Conservation (phyloP, 1,140 invertebrate genomes). For the Drosophila baimaii region DNA sequence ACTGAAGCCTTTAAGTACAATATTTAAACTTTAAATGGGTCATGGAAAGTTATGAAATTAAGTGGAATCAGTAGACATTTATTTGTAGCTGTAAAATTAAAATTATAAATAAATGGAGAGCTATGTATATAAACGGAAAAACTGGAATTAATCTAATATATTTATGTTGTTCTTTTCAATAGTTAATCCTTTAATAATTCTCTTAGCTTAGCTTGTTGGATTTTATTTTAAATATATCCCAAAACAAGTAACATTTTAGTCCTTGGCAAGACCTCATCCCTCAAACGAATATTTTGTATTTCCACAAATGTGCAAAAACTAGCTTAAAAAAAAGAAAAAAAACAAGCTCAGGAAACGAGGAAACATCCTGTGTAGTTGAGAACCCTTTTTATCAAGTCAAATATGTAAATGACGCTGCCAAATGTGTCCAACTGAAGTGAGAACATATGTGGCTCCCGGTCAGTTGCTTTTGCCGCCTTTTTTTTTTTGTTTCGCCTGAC, state of each 20-base stretch:
- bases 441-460: constrained; percentile 44
- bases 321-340: not conserved
- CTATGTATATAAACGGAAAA: no score
- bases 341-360: not conserved
- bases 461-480: constrained; percentile 35
- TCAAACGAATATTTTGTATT: not conserved
- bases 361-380: constrained; percentile 6
- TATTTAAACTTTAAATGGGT: not conserved
- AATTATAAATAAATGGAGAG: no score
- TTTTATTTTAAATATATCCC: no score
- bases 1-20: not conserved
- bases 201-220: not conserved
- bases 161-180: no score
- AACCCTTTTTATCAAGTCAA: constrained; percentile 49
- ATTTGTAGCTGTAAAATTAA: no score
- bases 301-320: not conserved
- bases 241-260: not conserved
- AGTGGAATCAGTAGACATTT: not conserved
- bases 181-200: no score
- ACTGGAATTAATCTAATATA: no score
- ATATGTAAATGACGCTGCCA: constrained; percentile 61
- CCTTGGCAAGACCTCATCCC: not conserved
- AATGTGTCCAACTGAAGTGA: constrained; percentile 43
- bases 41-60: not conserved
- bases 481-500: constrained; percentile 47